Base-by-base conservation (phyloP, 1,140 invertebrate species). In the Fopius arisanus region DNA sequence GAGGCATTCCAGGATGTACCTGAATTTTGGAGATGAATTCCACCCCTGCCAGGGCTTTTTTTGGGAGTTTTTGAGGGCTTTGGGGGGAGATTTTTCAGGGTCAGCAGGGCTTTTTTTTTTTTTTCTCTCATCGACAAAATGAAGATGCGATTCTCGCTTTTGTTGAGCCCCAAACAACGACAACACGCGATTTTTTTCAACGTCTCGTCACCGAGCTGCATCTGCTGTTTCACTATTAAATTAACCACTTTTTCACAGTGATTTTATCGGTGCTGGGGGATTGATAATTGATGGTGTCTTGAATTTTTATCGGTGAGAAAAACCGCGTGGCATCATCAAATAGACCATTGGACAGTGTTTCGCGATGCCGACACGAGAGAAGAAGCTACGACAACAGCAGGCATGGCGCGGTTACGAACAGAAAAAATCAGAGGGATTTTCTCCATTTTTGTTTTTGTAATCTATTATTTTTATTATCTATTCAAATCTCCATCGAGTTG, bases 241-340 rank as follows among this genome's bases (percentile, higher is more conserved):
- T n/a, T n/a, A n/a, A n/a, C n/a, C n/a, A n/a, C n/a, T n/a, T n/a
- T n/a, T n/a, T n/a, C n/a, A n/a, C n/a, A n/a, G n/a, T n/a, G n/a
- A n/a, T 51, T 51, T 51, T 51, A 16, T 51, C 43, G 43, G 16
- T 48, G n/a, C 6, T 48, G 5, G 43, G 43, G n/a, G n/a, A 4
- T 48, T 3, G 16, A 7, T 5, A 19, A 48, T 48, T 48, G 14
- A 48, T 48, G n/a, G 16, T 48, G 43, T 10, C 33, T 37, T 37
- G 33, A 37, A 37, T 37, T 37, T 37, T 62, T 14, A 62, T 26
- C 26, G 54, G 12, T 0, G 26, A 26, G 29, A n/a, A 65, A 72
- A 68, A 75, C 74, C 74, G 74, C 70, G 75, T 73, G 68, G 75
- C 68, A 74, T 76, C 62, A 31, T 62, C 54, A 70, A 65, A 67